A percentile compares a stretch with the other conserved stretches of the same genome.
phyloP scores from a whole-genome alignment of 2,888 invertebrate genomes.

The Rapana venosa region DNA sequence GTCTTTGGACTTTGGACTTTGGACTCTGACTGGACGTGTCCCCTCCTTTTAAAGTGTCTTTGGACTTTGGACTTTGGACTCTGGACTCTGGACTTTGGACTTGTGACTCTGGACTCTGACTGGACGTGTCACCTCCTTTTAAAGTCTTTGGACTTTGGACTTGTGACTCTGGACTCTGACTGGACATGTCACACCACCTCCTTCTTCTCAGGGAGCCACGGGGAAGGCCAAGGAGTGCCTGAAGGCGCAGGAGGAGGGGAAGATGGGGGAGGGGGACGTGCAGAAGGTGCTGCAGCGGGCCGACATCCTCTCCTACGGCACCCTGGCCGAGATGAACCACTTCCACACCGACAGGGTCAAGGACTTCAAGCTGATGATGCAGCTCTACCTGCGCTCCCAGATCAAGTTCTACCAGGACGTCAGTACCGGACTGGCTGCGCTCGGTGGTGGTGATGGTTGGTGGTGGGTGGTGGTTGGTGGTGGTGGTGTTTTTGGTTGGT shows the following conservation, averaged over 20 bases:
- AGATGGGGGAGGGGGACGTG: constrained; percentile 89
- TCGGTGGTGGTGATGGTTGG: background rate
- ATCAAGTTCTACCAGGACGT: constrained; percentile 92
- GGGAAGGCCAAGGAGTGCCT: constrained; percentile 94
- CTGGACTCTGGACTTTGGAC: too few relatives aligned
- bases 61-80: too few relatives aligned
- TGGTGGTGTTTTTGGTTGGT: background rate
- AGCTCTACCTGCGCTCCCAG: constrained; percentile 91
- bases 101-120: too few relatives aligned
- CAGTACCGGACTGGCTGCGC: constrained; percentile 23
- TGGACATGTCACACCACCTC: too few relatives aligned
- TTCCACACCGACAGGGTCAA: constrained; percentile 91
- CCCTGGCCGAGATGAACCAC: constrained; percentile 95
- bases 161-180: too few relatives aligned
- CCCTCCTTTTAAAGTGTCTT: too few relatives aligned
- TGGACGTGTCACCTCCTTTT: too few relatives aligned
- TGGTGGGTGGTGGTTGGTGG: background rate
- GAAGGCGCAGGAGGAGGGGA: constrained; percentile 87
- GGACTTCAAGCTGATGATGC: constrained; percentile 92
- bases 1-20: too few relatives aligned
- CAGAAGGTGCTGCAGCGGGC: constrained; percentile 90
- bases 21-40: too few relatives aligned
- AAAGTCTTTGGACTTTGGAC: too few relatives aligned
- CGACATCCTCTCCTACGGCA: constrained; percentile 94
- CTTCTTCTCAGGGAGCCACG: constrained; percentile 81